Evolutionary conservation across 2,113 vertebrate genomes (phyloP).

Genomic region (Mixornis gularis): DNA sequence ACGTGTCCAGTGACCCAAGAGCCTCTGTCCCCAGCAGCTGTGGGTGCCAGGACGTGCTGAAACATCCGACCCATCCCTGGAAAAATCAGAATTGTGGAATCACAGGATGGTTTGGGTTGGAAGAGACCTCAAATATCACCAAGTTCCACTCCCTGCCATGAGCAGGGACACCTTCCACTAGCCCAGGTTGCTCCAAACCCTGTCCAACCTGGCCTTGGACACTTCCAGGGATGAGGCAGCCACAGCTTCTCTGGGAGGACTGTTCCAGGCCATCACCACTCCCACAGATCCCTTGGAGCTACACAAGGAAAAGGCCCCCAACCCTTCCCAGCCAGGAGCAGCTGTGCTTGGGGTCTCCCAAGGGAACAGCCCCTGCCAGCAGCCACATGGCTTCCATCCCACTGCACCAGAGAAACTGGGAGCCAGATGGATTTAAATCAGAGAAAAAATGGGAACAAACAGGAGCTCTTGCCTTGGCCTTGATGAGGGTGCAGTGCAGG

Average conservation of each 20-base stretch:
- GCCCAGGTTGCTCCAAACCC: not conserved
- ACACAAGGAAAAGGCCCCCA: not conserved
- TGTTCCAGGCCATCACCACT: not conserved
- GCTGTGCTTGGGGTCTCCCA: not conserved
- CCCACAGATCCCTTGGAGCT: not conserved
- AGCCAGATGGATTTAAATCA: fast-evolving
- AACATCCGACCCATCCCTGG: not conserved
- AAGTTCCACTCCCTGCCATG: not conserved
- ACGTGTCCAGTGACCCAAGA: not conserved
- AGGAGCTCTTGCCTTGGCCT: constrained; percentile 80
- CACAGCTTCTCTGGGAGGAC: not conserved
- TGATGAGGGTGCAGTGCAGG: constrained; percentile 89
- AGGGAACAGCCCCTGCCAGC: not conserved
- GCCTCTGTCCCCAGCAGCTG: fast-evolving
- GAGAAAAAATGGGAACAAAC: fast-evolving
- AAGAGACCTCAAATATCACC: not conserved
- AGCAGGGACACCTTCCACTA: not conserved
- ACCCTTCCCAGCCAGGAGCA: not conserved
- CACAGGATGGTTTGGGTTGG: not conserved
- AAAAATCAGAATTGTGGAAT: not conserved
- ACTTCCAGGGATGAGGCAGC: not conserved
- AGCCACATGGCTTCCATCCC: not conserved
- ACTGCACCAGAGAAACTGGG: fast-evolving
- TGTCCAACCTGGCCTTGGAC: not conserved
- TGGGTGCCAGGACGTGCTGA: not conserved